Percentiles rank a stretch among this genome's conserved stretches.
phyloP scores from a whole-genome alignment of 2,888 invertebrate genomes.

The Polymixis flavicincta region DNA sequence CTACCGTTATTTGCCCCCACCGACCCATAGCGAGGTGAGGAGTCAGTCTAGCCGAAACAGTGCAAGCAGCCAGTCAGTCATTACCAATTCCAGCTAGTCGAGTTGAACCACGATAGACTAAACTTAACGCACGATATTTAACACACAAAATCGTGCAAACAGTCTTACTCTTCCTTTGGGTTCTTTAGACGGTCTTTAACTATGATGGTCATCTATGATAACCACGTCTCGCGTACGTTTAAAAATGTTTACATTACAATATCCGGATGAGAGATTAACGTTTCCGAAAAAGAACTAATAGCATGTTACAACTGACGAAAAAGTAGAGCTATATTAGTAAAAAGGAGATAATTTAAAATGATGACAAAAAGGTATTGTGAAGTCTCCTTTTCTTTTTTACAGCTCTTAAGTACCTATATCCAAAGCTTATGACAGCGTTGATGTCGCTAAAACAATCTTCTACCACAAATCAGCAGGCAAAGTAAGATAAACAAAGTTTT shows the following conservation, averaged over 20 bases:
- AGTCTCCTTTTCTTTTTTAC: not conserved
- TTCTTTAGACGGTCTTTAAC: not conserved
- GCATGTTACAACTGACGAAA: not conserved
- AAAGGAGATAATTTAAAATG: not conserved
- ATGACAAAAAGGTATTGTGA: not conserved
- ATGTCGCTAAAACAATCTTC: not conserved
- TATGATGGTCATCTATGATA: not conserved
- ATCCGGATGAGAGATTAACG: not conserved
- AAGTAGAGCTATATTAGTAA: not conserved
- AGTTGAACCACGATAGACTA: not conserved
- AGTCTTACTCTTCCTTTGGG: not conserved
- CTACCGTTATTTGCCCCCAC: constrained; percentile 11
- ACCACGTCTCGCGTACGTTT: not conserved
- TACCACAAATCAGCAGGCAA: no score
- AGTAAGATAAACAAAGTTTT: no score
- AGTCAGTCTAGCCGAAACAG: not conserved
- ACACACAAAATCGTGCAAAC: not conserved
- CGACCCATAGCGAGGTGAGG: constrained; percentile 7
- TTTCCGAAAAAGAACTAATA: not conserved
- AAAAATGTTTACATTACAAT: not conserved
- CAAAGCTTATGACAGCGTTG: no score
- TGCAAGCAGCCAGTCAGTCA: not conserved
- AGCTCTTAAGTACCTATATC: not conserved
- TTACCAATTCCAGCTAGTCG: no score
- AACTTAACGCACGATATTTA: not conserved